Evolutionary conservation across 1,140 invertebrate genomes (phyloP).

Genomic region (Papilio polytes): DNA sequence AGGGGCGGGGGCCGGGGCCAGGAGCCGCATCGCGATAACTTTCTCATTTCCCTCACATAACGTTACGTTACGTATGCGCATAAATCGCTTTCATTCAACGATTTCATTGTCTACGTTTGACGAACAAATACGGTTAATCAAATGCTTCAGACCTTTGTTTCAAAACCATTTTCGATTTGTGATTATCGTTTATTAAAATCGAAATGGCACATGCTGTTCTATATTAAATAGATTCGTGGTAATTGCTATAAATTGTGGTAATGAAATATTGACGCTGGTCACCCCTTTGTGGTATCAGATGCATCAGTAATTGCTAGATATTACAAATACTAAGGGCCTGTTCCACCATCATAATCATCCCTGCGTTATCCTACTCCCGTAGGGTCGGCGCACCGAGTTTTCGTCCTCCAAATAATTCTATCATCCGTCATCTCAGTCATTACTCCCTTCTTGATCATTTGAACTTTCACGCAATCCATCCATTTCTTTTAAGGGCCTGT

Average conservation of each 20-base stretch:
- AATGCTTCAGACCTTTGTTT: constrained; percentile 1
- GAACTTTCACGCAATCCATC: too few species aligned
- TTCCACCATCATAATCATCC: too few species aligned
- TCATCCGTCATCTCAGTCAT: too few species aligned
- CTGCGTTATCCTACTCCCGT: too few species aligned
- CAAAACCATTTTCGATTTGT: not conserved
- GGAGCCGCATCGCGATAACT: constrained; percentile 77
- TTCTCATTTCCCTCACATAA: constrained; percentile 71
- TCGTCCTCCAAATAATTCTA: too few species aligned
- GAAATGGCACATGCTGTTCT: not conserved
- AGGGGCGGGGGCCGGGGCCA: constrained; percentile 54
- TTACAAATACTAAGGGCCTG: too few species aligned
- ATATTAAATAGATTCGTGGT: too few species aligned
- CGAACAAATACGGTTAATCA: not conserved
- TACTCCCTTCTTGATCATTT: too few species aligned
- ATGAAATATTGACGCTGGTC: not conserved
- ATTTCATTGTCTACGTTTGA: constrained; percentile 20
- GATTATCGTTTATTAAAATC: not conserved
- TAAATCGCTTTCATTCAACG: constrained; percentile 15
- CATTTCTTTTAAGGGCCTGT: too few species aligned
- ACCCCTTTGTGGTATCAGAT: too few species aligned
- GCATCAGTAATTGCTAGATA: too few species aligned
- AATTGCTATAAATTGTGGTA: not conserved
- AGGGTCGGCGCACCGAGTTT: too few species aligned
- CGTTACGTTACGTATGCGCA: constrained; percentile 28